Conservation (phyloP, 2,797 vertebrate genomes). For the Myotis pilosus region DNA sequence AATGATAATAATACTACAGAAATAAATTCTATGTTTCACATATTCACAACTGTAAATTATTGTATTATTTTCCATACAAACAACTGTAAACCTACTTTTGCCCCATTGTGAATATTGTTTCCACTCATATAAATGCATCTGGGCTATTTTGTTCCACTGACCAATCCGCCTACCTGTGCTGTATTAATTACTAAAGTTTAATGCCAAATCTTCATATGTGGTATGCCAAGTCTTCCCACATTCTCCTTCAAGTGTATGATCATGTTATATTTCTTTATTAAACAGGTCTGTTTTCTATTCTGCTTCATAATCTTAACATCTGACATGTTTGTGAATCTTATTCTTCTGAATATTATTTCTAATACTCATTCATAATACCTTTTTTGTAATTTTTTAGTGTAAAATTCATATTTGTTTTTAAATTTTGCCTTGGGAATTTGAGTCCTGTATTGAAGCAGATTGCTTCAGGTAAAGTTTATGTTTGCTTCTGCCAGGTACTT, state of each 20-base stretch:
- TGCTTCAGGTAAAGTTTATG: background rate
- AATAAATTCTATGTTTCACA: background rate
- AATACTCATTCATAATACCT: background rate
- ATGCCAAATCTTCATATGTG: background rate
- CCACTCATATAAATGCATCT: background rate
- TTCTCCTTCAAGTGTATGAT: background rate
- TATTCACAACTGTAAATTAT: background rate
- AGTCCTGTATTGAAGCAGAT: background rate
- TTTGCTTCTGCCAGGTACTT: background rate
- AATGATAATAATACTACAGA: background rate
- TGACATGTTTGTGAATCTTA: background rate
- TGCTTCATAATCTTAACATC: background rate
- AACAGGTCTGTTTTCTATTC: conserved; percentile 3
- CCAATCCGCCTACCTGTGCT: background rate
- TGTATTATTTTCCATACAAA: too few relatives aligned
- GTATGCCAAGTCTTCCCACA: background rate
- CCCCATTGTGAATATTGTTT: background rate
- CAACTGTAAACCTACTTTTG: background rate
- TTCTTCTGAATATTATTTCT: background rate
- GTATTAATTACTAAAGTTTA: background rate
- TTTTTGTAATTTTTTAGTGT: background rate
- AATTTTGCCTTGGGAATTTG: background rate
- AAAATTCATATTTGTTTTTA: background rate
- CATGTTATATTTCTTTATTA: background rate
- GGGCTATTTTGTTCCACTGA: background rate